Percentiles rank a stretch among this genome's conserved stretches.
phyloP scores from a whole-genome alignment of 2,113 vertebrate species.

The Mormyrus iriodes region DNA sequence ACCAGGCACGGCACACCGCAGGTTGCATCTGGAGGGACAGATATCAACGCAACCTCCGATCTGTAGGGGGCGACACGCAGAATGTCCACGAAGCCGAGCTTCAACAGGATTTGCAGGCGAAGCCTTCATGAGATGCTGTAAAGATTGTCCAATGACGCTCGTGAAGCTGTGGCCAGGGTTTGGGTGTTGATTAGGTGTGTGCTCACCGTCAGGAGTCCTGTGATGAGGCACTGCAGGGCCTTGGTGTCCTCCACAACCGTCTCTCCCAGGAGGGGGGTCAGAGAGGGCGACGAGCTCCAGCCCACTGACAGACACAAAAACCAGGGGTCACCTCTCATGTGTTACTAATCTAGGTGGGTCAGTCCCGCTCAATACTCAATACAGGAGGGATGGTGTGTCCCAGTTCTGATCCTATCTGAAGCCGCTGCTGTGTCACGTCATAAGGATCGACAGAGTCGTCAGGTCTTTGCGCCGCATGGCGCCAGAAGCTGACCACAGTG shows the following conservation, averaged over 20 bases:
- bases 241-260: constrained; percentile 67
- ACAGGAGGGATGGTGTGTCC: background rate
- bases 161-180: background rate
- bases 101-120: background rate
- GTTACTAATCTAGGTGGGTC: background rate
- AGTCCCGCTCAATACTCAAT: background rate
- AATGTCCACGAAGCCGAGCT: background rate
- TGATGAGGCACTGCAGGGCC: constrained; percentile 68
- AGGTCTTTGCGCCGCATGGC: background rate
- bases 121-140: background rate
- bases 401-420: background rate
- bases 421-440: too few species aligned
- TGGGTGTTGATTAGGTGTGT: background rate
- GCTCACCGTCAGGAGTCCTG: constrained; percentile 71
- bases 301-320: constrained; percentile 65
- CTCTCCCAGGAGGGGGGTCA: constrained; percentile 67
- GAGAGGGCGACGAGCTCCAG: constrained; percentile 71
- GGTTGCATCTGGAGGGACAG: background rate
- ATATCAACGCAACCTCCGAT: background rate
- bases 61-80: background rate
- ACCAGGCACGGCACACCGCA: background rate
- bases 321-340: background rate
- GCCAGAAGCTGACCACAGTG: background rate
- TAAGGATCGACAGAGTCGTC: background rate
- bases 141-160: background rate